Percentiles rank a stretch among this genome's conserved stretches.
These are phyloP conservation scores for Encarsia formosa DNA, from an alignment of 2,888 invertebrate genomes.

Conservation along the genomic window DNA sequence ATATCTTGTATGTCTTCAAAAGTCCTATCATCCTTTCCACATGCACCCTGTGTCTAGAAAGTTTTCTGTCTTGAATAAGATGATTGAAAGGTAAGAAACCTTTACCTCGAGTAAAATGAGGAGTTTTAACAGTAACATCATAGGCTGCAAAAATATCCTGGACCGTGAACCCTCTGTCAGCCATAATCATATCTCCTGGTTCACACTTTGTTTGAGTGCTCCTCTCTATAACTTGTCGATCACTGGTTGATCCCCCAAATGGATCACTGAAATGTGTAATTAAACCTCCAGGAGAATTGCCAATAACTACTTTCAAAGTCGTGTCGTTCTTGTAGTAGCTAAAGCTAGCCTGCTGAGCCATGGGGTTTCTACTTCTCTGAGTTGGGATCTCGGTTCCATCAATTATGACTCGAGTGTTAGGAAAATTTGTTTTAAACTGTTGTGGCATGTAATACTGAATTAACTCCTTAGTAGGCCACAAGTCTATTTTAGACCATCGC, in stretches of 20 bases:
- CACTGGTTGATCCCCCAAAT: constrained; percentile 30
- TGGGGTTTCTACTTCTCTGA: neutral
- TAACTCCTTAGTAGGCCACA: neutral
- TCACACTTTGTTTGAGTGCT: constrained; percentile 19
- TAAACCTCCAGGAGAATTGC: neutral
- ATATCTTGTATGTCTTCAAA: no score
- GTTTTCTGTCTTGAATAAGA: no score
- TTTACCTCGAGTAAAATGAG: no score
- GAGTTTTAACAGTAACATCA: constrained; percentile 25
- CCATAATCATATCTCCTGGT: no score
- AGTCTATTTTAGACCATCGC: neutral
- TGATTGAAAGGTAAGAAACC: constrained; percentile 20
- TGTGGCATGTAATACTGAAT: neutral
- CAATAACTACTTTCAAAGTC: neutral
- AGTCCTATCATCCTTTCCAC: constrained; percentile 25
- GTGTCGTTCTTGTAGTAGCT: no score
- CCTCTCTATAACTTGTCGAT: constrained; percentile 32
- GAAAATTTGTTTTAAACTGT: neutral
- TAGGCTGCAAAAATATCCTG: constrained; percentile 29
- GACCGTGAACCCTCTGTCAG: no score
- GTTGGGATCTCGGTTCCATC: neutral
- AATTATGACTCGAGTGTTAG: no score
- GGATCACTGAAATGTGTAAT: neutral
- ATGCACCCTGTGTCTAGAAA: constrained; percentile 23
- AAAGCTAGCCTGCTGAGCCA: no score